A percentile compares a stretch with the other conserved stretches of the same genome.
These are phyloP conservation scores for Apis florea DNA, from an alignment of 1,140 invertebrate genomes.

Conservation along the genomic window DNA sequence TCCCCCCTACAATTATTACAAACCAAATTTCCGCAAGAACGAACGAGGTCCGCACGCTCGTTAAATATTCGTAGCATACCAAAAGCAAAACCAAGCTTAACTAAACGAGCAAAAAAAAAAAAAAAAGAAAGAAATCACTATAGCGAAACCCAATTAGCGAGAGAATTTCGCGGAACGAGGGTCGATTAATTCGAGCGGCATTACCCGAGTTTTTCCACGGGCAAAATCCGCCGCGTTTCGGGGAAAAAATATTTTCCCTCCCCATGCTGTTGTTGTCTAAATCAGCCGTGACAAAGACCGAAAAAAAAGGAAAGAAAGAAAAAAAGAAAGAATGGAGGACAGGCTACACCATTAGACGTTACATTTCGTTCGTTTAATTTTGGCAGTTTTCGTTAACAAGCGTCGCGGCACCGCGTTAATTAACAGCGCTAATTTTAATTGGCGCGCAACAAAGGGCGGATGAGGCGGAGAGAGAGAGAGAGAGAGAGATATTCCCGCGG, in stretches of 20 bases:
- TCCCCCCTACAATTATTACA: no score
- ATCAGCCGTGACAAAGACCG: constrained; percentile 27
- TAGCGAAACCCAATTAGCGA: constrained; percentile 10
- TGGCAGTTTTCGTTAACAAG: constrained; percentile 73
- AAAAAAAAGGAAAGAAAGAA: constrained; percentile 23
- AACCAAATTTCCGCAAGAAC: no score
- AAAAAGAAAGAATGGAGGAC: not conserved
- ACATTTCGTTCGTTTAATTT: constrained; percentile 74
- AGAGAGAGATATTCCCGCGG: constrained; percentile 63
- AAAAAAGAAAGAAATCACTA: not conserved
- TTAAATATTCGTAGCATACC: constrained; percentile 4
- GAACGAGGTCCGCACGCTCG: not conserved
- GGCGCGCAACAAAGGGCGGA: constrained; percentile 73
- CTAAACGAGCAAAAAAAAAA: not conserved
- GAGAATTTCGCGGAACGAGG: constrained; percentile 31
- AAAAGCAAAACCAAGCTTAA: not conserved
- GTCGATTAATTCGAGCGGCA: constrained; percentile 24
- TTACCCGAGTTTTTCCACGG: no score
- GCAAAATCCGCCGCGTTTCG: constrained; percentile 21
- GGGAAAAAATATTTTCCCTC: constrained; percentile 52
- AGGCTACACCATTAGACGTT: constrained; percentile 69
- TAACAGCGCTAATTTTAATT: constrained; percentile 79
- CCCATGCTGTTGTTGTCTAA: constrained; percentile 43
- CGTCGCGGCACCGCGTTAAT: constrained; percentile 70
- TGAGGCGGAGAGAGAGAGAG: constrained; percentile 37